Base-by-base conservation (phyloP, 1,140 invertebrate species). In the Magallana angulata region DNA sequence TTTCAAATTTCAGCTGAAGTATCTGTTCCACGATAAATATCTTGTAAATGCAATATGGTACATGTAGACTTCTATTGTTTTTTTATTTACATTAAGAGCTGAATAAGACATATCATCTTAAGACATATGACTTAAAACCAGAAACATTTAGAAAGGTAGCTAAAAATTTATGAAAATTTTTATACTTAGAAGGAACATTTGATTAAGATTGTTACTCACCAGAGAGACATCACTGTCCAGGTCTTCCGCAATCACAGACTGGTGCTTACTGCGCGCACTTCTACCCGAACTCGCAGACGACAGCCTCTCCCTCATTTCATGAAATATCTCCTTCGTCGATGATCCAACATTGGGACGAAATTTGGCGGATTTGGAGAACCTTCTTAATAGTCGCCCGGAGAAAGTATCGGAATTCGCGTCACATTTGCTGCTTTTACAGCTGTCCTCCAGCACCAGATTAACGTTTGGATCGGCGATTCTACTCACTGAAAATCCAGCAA, bases 221-320 rank as follows among this genome's bases (percentile, higher is more conserved):
- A 90, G 30, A 58, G 90, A 89, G 11, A 85, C 81, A 56, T 88
- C 85, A 30, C 85, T 90, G 62, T 88, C 89, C 11, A 83, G 64
- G 68, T 89, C 87, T 85, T 88, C 87, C 58, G 85, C 85, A 82
- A 88, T 91, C 3, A 80, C 94, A 11, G 90, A 87, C 60, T 90
- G 88, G 18, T 84, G 84, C 48, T 87, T 86, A 82, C 90, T 85
- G 16, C 85, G 81, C 30, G 62, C 59, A 60, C 90, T 90, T 68
- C 85, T 71, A 48, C 87, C 84, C 7, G 88, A 89, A 16, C 86
- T 86, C n/a, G 84, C 86, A 48, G 90, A 90, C 7, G 90, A 87
- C 14, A 88, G 58, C 11, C 90, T 85, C 57, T 90, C 90, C 62
- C 87, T 82, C 85, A 88, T 87, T 84, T 90, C 90, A 62, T 68